A percentile compares a stretch with the other conserved stretches of the same genome.
Conservation (phyloP, 2,113 vertebrate species). For the Leiothrix lutea region DNA sequence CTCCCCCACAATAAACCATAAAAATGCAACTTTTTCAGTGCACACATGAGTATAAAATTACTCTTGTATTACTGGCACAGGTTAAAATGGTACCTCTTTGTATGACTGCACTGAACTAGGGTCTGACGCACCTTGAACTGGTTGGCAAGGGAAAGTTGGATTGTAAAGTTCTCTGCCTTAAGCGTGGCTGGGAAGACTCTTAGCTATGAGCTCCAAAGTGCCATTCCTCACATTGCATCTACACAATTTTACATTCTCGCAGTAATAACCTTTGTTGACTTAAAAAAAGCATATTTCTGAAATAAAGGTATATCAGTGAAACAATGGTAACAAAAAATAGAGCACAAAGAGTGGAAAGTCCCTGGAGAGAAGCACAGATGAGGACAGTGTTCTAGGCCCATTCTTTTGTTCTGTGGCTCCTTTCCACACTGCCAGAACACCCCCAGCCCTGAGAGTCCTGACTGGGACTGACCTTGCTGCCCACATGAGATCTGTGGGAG, state of each 20-base stretch:
- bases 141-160: not conserved
- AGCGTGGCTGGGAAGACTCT: fast-evolving
- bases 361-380: not conserved
- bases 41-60: not conserved
- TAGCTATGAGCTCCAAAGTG: not conserved
- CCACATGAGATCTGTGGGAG: not conserved
- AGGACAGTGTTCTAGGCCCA: not conserved
- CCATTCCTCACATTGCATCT: not conserved
- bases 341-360: not conserved
- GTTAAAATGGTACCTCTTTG: not conserved
- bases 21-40: not conserved
- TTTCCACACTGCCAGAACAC: not conserved
- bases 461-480: not conserved
- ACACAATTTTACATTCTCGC: not conserved
- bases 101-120: not conserved
- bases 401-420: not conserved
- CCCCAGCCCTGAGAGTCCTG: not conserved
- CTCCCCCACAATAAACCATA: not conserved
- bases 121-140: not conserved
- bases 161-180: not conserved
- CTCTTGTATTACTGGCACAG: not conserved
- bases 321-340: not conserved
- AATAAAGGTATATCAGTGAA: not conserved
- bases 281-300: not conserved
- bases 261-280: not conserved